Base-by-base conservation (phyloP, 30 jellyfish, hydroid and myxozoan genomes). In the Aurelia sp. region DNA sequence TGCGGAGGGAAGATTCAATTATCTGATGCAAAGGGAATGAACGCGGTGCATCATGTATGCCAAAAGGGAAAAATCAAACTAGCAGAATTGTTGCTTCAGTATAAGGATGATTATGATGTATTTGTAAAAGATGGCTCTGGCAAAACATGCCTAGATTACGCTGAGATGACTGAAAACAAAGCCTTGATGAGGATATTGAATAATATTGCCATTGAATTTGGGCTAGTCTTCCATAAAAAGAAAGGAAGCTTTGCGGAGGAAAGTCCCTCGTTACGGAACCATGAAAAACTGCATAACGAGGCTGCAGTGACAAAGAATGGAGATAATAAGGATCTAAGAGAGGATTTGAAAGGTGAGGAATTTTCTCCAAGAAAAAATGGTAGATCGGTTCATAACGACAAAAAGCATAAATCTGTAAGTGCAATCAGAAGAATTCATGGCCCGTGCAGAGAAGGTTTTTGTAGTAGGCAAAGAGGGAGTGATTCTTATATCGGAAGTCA, bases 41-140 rank as follows among this genome's bases (percentile, higher is more conserved):
- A 81, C 57, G 88, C 88, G 12, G 20, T 77, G 88, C 88, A 77
- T 41, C 88, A 77, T 77, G 88, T 76, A n/a, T 80, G 90, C 80
- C 73, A 66, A 20, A 80, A 67, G 51, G 82, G 82, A 0, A 63
- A 41, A 44, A 35, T 0, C 3, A 35, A 13, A 4, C 41, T 80
- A 4, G 90, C 70, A 7, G 69, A 11, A 13, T 13, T 48, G 18
- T 24, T 77, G 47, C 78, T 77, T 3, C 20, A 62, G 30, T n/a
- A 80, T 41, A 64, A 63, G 17, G 90, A 80, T 47, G 72, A 41
- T 3, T 80, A 33, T 63, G 90, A 80, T 80, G 69, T 80, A 5
- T 63, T 67, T n/a, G 90, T 67, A 13, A 35, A 50, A 80, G 82
- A 80, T 21, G 21, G 17, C 13, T 13, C 30, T 11, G 90, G 90